Percentiles rank a stretch among this genome's conserved stretches.
These are phyloP conservation scores for Pseudonaja textilis DNA, from an alignment of 2,113 vertebrate species.

Conservation along the genomic window DNA sequence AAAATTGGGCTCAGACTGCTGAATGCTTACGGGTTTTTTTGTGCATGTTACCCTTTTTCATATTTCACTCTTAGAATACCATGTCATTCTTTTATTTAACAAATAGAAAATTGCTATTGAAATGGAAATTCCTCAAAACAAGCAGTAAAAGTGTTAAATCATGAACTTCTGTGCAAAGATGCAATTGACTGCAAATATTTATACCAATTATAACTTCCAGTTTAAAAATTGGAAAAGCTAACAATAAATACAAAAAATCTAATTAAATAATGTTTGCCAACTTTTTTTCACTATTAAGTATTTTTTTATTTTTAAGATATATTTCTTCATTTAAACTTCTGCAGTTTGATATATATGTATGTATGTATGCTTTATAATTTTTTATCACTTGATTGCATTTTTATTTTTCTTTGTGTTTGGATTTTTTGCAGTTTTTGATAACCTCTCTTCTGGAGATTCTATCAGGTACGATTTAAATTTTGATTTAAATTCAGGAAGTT, in stretches of 20 bases:
- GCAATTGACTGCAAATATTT: not conserved
- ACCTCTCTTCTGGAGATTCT: slow-evolving; percentile 78
- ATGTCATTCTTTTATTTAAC: not conserved
- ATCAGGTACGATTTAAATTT: slow-evolving; percentile 74
- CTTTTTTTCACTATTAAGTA: not conserved
- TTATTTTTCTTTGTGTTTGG: slow-evolving; percentile 43
- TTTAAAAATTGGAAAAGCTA: not conserved
- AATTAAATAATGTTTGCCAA: not conserved
- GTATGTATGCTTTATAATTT: not conserved
- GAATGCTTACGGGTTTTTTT: not conserved
- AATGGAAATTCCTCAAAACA: not conserved
- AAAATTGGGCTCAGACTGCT: not conserved
- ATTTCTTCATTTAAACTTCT: not conserved
- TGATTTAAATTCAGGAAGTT: not conserved
- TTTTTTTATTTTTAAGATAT: not conserved
- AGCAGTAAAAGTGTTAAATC: not conserved
- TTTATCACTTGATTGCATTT: not conserved
- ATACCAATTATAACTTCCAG: not conserved
- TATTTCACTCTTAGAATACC: not conserved
- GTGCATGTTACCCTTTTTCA: not conserved
- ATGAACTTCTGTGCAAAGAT: not conserved
- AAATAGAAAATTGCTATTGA: not conserved
- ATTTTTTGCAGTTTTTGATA: slow-evolving; percentile 74
- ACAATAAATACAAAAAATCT: not conserved
- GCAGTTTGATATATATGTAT: too few relatives aligned